Conservation (phyloP, 2,888 invertebrate genomes). For the Cataglyphis cursor region DNA sequence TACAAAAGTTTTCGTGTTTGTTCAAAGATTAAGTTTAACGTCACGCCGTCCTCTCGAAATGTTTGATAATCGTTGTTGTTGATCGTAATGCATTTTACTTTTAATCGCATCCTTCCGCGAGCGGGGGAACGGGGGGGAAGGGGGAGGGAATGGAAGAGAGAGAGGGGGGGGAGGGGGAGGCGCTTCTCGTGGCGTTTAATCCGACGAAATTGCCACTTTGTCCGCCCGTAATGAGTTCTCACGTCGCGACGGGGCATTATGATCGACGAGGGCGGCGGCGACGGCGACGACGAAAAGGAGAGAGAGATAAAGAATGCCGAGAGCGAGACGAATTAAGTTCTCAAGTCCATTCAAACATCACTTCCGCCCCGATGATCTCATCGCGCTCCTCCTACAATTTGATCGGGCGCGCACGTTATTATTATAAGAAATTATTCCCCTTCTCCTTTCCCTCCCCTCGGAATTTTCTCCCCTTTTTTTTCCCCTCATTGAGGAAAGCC, state of each 20-base stretch:
- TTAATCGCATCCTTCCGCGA: constrained; percentile 52
- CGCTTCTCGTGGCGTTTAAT: constrained; percentile 47
- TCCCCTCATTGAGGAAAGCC: not conserved
- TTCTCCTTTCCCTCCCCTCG: constrained; percentile 11
- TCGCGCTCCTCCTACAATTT: constrained; percentile 78
- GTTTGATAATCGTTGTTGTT: constrained; percentile 32
- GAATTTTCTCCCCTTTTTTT: not conserved
- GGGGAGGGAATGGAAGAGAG: no score
- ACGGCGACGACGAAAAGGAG: constrained; percentile 52
- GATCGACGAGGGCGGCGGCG: constrained; percentile 51
- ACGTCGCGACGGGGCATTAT: constrained; percentile 55
- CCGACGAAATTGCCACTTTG: constrained; percentile 55
- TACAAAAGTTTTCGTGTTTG: not conserved
- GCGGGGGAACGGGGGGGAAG: not conserved
- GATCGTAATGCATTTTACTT: constrained; percentile 46
- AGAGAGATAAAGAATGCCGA: constrained; percentile 62
- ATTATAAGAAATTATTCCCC: constrained; percentile 63
- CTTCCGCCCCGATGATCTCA: constrained; percentile 85
- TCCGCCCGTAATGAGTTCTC: constrained; percentile 54
- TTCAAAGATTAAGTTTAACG: not conserved
- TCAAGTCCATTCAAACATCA: constrained; percentile 85
- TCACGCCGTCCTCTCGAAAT: not conserved
- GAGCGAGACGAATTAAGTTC: constrained; percentile 82
- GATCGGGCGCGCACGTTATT: constrained; percentile 74
- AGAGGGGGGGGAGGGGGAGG: not conserved